phyloP scores from a whole-genome alignment of 1,140 invertebrate genomes.

The Achroia grisella region DNA sequence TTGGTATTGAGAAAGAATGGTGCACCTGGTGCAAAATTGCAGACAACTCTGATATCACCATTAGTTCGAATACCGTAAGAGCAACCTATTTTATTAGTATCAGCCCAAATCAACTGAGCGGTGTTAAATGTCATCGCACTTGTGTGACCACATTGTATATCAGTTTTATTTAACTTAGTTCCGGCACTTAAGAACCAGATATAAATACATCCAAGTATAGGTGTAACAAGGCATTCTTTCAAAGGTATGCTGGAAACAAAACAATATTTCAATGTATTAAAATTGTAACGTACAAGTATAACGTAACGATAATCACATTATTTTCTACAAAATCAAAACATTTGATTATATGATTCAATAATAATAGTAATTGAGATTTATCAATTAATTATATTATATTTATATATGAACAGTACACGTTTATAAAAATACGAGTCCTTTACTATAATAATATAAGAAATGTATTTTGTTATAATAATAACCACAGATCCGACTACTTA shows the following conservation, averaged over 20 bases:
- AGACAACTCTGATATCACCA: constrained; percentile 50
- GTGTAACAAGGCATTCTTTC: constrained; percentile 43
- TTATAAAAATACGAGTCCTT: no score
- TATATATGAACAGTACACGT: no score
- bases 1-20: constrained; percentile 40
- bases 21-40: constrained; percentile 55
- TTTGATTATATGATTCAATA: no score
- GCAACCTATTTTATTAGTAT: constrained; percentile 55
- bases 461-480: no score
- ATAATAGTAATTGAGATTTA: no score
- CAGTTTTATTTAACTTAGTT: constrained; percentile 23
- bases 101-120: constrained; percentile 52
- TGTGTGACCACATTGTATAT: constrained; percentile 46
- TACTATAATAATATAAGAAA: no score
- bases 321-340: no score
- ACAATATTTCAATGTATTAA: no score
- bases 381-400: no score
- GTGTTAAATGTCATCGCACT: constrained; percentile 34
- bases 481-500: no score
- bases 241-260: constrained; percentile 37
- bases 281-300: no score
- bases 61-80: constrained; percentile 34
- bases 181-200: constrained; percentile 52
- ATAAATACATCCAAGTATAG: constrained; percentile 52
- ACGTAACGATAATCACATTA: no score